These are phyloP conservation scores for Andrena fulva DNA, from an alignment of 2,888 invertebrate species.

Conservation along the genomic window DNA sequence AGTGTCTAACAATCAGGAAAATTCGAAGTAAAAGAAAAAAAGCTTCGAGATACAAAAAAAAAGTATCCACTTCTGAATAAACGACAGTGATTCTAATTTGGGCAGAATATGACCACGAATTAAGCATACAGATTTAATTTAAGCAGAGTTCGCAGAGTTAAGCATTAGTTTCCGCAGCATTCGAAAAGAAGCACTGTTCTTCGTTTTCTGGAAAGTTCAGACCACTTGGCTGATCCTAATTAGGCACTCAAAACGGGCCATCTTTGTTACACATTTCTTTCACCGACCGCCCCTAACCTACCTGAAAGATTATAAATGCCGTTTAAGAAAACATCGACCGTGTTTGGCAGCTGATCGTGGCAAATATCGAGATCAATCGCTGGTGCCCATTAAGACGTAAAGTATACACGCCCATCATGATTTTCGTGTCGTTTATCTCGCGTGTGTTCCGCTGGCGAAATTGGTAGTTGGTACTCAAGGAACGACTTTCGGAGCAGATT, in stretches of 20 bases:
- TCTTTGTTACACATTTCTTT: neutral
- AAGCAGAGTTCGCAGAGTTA: too few relatives aligned
- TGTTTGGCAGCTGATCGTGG: slow-evolving; percentile 17
- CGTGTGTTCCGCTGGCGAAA: slow-evolving; percentile 25
- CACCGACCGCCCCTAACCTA: neutral
- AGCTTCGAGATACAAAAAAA: too few relatives aligned
- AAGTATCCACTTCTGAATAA: too few relatives aligned
- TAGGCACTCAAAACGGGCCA: neutral
- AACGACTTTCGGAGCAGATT: slow-evolving; percentile 8
- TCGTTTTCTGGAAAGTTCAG: too few relatives aligned
- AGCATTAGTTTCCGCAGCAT: too few relatives aligned
- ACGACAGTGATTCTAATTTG: too few relatives aligned
- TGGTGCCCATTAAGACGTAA: slow-evolving; percentile 46
- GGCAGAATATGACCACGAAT: too few relatives aligned
- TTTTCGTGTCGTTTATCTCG: slow-evolving; percentile 42
- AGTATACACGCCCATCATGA: slow-evolving; percentile 26
- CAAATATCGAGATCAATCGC: slow-evolving; percentile 16
- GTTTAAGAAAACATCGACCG: slow-evolving; percentile 2
- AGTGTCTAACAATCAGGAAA: too few relatives aligned
- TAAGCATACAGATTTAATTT: too few relatives aligned
- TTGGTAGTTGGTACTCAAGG: slow-evolving; percentile 19
- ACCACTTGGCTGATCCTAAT: too few relatives aligned
- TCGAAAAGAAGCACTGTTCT: too few relatives aligned
- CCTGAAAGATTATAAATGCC: slow-evolving; percentile 10
- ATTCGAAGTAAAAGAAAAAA: too few relatives aligned